Evolutionary conservation across 2,797 vertebrate species (phyloP).

Genomic region (Spea hammondii): DNA sequence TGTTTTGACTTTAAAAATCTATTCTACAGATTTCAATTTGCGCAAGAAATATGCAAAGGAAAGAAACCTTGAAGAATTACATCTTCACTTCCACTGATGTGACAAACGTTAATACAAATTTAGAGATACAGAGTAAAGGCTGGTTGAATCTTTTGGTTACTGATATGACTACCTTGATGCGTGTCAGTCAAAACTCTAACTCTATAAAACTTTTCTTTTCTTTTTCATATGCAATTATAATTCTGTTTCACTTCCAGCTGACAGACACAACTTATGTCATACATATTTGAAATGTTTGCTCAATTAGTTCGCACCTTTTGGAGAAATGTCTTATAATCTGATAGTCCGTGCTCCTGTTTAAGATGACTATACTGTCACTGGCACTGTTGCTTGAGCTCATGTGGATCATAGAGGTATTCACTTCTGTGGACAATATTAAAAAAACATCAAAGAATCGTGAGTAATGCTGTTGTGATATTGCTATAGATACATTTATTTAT

Average conservation of each 20-base stretch:
- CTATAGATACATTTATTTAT: too few species aligned
- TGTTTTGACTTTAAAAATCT: constrained; percentile 57
- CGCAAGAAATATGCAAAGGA: constrained; percentile 57
- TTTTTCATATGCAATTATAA: not conserved
- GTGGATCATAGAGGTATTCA: constrained; percentile 66
- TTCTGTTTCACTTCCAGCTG: not conserved
- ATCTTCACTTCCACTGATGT: constrained; percentile 56
- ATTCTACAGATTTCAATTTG: constrained; percentile 58
- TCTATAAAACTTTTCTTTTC: constrained; percentile 6
- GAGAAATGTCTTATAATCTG: constrained; percentile 59
- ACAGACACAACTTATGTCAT: not conserved
- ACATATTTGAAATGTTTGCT: constrained; percentile 53
- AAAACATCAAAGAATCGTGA: constrained; percentile 91
- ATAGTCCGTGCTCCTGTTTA: constrained; percentile 58
- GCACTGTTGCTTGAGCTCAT: constrained; percentile 72
- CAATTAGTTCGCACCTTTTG: constrained; percentile 54
- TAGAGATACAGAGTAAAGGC: constrained; percentile 62
- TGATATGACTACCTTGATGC: constrained; percentile 54
- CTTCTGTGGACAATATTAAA: constrained; percentile 70
- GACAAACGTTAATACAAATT: constrained; percentile 69
- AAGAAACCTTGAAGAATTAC: constrained; percentile 54
- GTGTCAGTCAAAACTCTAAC: constrained; percentile 53
- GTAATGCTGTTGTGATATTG: constrained; percentile 59
- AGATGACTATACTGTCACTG: constrained; percentile 73
- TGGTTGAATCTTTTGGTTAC: constrained; percentile 60